Evolutionary conservation across 2,888 invertebrate species (phyloP).

Genomic region (Hypomecis punctinalis): DNA sequence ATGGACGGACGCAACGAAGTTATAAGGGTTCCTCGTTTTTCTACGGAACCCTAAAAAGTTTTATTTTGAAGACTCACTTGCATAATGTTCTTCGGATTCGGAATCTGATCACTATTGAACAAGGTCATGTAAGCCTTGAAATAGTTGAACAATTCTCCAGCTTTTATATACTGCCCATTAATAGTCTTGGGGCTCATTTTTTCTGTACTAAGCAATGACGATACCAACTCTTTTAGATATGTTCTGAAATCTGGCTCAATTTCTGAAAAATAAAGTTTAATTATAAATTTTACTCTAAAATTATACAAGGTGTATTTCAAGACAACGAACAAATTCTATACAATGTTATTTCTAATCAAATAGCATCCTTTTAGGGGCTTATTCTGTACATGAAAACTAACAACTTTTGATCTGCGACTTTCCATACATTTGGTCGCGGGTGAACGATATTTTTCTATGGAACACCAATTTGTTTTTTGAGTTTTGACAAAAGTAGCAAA

Average conservation of each 20-base stretch:
- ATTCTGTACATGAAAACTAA: too few species aligned
- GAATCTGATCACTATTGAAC: constrained; percentile 27
- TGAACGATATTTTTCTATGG: too few species aligned
- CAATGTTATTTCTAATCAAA: too few species aligned
- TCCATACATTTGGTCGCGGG: too few species aligned
- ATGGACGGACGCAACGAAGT: too few species aligned
- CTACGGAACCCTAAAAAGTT: too few species aligned
- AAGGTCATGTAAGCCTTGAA: constrained; percentile 27
- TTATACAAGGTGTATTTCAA: neutral
- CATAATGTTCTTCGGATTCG: constrained; percentile 23
- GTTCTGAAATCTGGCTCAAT: constrained; percentile 16
- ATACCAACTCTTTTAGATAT: constrained; percentile 7
- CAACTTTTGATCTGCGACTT: too few species aligned
- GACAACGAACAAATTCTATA: too few species aligned
- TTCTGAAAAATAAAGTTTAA: constrained; percentile 5
- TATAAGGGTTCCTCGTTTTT: too few species aligned
- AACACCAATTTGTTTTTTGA: too few species aligned
- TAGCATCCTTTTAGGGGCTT: too few species aligned
- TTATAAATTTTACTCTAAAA: neutral
- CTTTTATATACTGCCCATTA: constrained; percentile 15
- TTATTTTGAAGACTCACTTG: constrained; percentile 9
- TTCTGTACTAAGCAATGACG: constrained; percentile 13
- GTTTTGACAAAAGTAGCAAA: too few species aligned
- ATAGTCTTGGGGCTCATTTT: constrained; percentile 21
- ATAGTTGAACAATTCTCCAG: constrained; percentile 25